Conservation (phyloP, 2,113 vertebrate species). For the Fregetta grallaria region DNA sequence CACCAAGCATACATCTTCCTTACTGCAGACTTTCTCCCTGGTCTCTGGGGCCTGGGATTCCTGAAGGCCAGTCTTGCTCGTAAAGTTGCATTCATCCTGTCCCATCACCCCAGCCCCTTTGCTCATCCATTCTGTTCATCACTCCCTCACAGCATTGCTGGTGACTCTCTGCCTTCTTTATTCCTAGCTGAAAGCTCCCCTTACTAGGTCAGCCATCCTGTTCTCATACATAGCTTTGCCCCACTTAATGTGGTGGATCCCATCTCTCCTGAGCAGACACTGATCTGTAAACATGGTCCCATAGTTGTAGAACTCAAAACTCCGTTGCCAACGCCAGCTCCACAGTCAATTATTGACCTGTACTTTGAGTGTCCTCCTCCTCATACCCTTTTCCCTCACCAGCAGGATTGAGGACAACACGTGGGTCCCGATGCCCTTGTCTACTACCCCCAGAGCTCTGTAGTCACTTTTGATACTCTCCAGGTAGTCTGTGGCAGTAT, state of each 20-base stretch:
- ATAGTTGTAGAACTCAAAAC: neutral
- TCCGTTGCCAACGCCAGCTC: neutral
- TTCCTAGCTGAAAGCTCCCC: neutral
- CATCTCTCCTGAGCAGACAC: neutral
- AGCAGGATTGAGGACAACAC: neutral
- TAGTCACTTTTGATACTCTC: neutral
- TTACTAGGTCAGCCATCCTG: neutral
- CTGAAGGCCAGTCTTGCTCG: neutral
- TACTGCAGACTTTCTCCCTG: neutral
- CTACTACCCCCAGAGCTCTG: neutral
- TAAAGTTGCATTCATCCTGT: neutral
- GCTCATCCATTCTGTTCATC: neutral
- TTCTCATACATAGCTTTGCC: neutral
- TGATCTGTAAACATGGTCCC: neutral
- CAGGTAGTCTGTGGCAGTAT: neutral
- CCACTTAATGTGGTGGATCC: neutral
- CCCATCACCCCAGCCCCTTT: neutral
- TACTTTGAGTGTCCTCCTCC: neutral
- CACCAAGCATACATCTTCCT: neutral
- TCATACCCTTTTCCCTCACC: neutral
- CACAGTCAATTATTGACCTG: neutral
- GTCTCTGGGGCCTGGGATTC: neutral
- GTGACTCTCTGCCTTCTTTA: neutral
- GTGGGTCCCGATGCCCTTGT: too few relatives aligned
- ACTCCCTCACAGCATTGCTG: neutral